These are phyloP conservation scores for Chrosomus eos DNA, from an alignment of 2,797 vertebrate genomes.

Conservation along the genomic window DNA sequence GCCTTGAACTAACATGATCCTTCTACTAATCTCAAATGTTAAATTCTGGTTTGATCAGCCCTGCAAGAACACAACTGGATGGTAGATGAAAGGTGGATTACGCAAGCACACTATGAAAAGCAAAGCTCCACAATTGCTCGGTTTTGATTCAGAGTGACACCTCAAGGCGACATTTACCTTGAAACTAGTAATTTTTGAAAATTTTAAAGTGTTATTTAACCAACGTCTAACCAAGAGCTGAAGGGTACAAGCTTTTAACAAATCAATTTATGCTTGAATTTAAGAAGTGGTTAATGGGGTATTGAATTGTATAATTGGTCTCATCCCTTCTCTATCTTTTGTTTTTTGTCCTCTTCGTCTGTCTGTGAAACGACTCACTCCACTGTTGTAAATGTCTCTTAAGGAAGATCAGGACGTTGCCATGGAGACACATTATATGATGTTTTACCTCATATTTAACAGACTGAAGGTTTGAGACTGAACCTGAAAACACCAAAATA, in stretches of 20 bases:
- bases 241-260: not conserved
- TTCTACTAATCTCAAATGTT: constrained; percentile 29
- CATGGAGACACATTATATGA: constrained; percentile 54
- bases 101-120: not conserved
- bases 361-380: constrained; percentile 40
- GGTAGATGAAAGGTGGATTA: not conserved
- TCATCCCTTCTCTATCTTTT: constrained; percentile 25
- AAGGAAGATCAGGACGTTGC: constrained; percentile 45
- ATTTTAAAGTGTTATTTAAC: not conserved
- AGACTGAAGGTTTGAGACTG: constrained; percentile 27
- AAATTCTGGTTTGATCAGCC: constrained; percentile 19
- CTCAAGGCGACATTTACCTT: constrained; percentile 2
- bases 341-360: constrained; percentile 24
- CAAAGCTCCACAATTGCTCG: constrained; percentile 13
- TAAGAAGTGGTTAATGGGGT: too few relatives aligned
- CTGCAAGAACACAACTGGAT: constrained; percentile 9
- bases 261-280: not conserved
- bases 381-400: constrained; percentile 10
- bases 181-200: not conserved
- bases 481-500: not conserved
- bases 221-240: not conserved
- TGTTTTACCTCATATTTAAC: constrained; percentile 33
- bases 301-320: constrained; percentile 5
- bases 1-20: not conserved
- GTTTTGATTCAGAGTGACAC: constrained; percentile 13